Conservation (phyloP, 2,888 invertebrate species). For the Leucozona laternaria region DNA sequence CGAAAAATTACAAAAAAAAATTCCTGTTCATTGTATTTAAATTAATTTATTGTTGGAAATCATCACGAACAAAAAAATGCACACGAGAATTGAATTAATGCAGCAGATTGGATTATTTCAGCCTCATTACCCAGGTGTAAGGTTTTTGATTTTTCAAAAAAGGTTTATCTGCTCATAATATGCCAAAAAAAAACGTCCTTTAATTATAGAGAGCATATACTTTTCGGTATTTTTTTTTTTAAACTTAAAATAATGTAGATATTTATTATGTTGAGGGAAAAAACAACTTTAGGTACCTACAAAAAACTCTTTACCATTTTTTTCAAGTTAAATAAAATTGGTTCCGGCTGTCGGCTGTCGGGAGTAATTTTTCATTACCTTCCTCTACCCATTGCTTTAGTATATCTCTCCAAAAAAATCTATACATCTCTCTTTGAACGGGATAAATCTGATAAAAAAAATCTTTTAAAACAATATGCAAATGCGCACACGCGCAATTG, state of each 20-base stretch:
- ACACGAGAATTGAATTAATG: not conserved
- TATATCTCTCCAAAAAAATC: conserved; percentile 30
- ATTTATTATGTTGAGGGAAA: not conserved
- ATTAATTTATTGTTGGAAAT: too few relatives aligned
- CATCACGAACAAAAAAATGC: too few relatives aligned
- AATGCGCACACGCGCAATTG: conserved; percentile 75
- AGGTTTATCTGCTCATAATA: conserved; percentile 60
- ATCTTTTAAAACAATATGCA: conserved; percentile 41
- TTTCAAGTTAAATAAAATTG: conserved; percentile 19
- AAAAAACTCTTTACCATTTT: conserved; percentile 60
- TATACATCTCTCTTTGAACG: conserved; percentile 28
- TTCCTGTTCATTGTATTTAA: too few relatives aligned
- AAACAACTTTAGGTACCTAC: not conserved
- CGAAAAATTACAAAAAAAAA: too few relatives aligned
- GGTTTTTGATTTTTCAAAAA: conserved; percentile 29
- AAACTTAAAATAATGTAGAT: not conserved
- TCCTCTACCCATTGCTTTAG: not conserved
- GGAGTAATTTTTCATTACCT: conserved; percentile 32
- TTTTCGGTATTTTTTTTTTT: conserved; percentile 11
- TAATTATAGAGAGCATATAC: not conserved
- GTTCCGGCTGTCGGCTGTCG: conserved; percentile 47
- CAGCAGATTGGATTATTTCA: conserved; percentile 61
- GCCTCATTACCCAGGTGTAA: conserved; percentile 71
- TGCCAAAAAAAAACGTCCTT: conserved; percentile 56
- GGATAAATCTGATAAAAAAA: conserved; percentile 33